Base-by-base conservation (phyloP, 2,797 vertebrate species). In the Pseudotriccus pelzelni region DNA sequence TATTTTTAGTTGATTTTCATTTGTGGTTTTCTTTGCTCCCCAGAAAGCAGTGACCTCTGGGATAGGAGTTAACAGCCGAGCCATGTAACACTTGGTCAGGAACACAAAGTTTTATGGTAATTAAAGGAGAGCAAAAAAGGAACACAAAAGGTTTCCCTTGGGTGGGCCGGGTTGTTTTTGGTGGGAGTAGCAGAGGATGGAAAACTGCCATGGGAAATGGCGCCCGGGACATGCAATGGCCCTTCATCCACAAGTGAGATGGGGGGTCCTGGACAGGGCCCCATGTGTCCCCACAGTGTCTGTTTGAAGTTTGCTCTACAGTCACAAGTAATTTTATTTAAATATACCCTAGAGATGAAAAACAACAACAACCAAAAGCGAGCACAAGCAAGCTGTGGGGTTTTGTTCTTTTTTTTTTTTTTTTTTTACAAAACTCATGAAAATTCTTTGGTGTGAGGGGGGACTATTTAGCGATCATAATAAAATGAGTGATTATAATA, bases 281-380 rank as follows among this genome's bases (percentile, higher is more conserved):
- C 10, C 62, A 5, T 1, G 0, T 14, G 13, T 39, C 41, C 72
- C 6, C 3, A 0, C 2, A 2, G 39, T 56, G 39, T 43, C 66
- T 77, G 32, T 77, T 76, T 59, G 53, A 89, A 76, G 15, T 46
- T 52, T 59, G 13, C 20, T 76, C 30, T 63, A 24, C 8, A 55
- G 32, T 17, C 0, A 0, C 23, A 39, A 63, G 32, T 20, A 32
- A 90, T 72, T 70, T 58, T 62, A 39, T 69, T 87, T 49, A 87
- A 88, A 68, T 34, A 19, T 46, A 78, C 22, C 39, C 39, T n/a
- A 67, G 60, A 47, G 47, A 62, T 56, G 2, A 30, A 67, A 41
- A 75, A 17, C 21, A 63, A 44, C 43, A 64, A 5, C 3, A 22
- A 10, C 15, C 13, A 3, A 14, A 14, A 39, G 15, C 39, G 28